Evolutionary conservation across 2,888 invertebrate species (phyloP), one percentile per base, ranked within the genome.

Genomic region (Physocephala rufipes): DNA sequence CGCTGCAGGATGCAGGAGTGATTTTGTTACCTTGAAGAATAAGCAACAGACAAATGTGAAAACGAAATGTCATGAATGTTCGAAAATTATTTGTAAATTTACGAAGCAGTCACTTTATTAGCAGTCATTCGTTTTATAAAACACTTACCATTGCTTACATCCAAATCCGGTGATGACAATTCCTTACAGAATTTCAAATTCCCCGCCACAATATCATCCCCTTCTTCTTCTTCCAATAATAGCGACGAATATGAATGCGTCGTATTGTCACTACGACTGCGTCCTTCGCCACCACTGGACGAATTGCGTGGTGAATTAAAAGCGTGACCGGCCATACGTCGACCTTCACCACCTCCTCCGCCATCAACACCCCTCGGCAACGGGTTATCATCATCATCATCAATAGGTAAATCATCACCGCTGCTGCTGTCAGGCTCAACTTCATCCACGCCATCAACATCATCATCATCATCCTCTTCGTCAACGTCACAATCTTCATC

Each of bases 201-300:
- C 30, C 80, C 78, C 70, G 84, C 81, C 75, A 83, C 82, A 74
- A 85, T 83, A 71, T 86, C 86, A 73, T 86, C 86, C 74, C 84
- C 86, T 70, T 86, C 86, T 73, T 86, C 86, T 69, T 86, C 86
- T 74, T 86, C 87, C 26, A 86, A 79, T 71, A 86, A 71, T n/a
- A 86, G 78, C 76, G 86, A 86, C 49, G 86, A 86, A 66, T 86
- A 86, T 2, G 86, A 86, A 73, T 86, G 86, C 47, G 86, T 86
- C 66, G 86, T 86, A 71, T 86, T 86, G 72, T 86, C 86, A 74
- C 86, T 86, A 71, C 82, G 80, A 74, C 82, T 80, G 55, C 84
- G 82, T 30, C 78, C 82, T 16, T 82, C 82, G 64, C 80, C 81
- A 66, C 83, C 84, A 2, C 84, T 82, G 26, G 84, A 84, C n/a